Evolutionary conservation across 2,888 invertebrate genomes (phyloP), one percentile per base, ranked within the genome.

Genomic region (Antitype chi): DNA sequence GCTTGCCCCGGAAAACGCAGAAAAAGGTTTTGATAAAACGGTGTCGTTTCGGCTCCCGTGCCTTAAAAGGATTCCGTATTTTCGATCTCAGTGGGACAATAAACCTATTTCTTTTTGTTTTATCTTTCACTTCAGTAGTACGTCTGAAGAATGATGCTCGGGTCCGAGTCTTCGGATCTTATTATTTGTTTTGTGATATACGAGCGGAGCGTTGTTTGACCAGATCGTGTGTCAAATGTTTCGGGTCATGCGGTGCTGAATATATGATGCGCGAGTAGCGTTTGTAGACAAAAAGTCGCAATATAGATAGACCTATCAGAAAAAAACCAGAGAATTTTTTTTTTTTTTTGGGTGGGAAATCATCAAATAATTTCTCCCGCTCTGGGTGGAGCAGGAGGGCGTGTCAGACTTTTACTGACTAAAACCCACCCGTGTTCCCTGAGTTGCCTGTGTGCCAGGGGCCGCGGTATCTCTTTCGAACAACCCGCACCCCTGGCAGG

Each of bases 31-130:
- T 91, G 92, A 94, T 91, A 93, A 93, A 94, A 92, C 92, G 90
- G 85, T 90, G 89, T 89, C 91, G 89, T 91, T 90, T 83, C 88
- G 82, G 74, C 78, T 82, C 79, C 73, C 78, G 78, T 70, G 81
- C 89, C 87, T 90, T 92, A 93, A 93, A 93, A 93, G 92, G 92
- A 92, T 92, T 90, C 89, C 85, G 89, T 89, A 91, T 90, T 92
- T 91, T 88, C 91, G 90, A 92, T 93, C 93, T 93, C 92, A 75
- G 88, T 84, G 92, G 92, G 88, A 91, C 92, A 89, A 93, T 93
- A 94, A 93, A 93, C 91, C 91, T 89, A 92, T 93, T 93, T 90
- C 91, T 92, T 91, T 92, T 92, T 92, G 92, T 91, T 93, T 93
- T 92, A 91, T 92, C 91, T 91, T 90, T 89, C 90, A 90, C 88